Percentiles rank a stretch among this genome's conserved stretches.
These are phyloP conservation scores for Hydropotes inermis DNA, from an alignment of 2,113 vertebrate genomes.

Conservation along the genomic window DNA sequence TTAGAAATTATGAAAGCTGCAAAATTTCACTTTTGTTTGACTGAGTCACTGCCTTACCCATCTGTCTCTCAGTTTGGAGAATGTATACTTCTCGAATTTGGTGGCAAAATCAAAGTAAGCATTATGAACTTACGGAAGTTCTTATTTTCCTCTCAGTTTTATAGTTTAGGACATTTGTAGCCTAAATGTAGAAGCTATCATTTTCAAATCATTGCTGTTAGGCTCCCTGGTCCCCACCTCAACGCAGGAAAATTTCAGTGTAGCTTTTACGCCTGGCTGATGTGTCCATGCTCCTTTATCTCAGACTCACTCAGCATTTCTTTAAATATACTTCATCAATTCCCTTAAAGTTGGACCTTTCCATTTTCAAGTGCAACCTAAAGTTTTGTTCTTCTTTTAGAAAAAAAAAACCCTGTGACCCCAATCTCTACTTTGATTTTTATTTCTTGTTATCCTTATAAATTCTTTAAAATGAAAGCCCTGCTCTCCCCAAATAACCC, in stretches of 20 bases:
- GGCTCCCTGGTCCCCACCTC: not conserved
- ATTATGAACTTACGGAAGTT: not conserved
- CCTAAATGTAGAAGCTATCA: not conserved
- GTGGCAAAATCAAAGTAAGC: not conserved
- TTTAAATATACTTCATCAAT: not conserved
- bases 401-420: not conserved
- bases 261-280: not conserved
- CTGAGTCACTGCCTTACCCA: not conserved
- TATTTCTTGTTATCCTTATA: not conserved
- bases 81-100: not conserved
- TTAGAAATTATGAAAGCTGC: conserved; percentile 2
- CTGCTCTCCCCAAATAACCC: not conserved
- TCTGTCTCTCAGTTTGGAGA: not conserved
- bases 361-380: not conserved
- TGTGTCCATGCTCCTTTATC: not conserved
- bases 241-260: not conserved
- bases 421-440: conserved; percentile 21
- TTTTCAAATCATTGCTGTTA: not conserved
- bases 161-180: not conserved
- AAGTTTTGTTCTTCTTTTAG: not conserved
- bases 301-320: not conserved
- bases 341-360: not conserved
- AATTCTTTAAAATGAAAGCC: not conserved
- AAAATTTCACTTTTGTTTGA: not conserved
- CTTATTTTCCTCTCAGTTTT: not conserved